phyloP scores from a whole-genome alignment of 2,113 vertebrate species.

The Lagenorhynchus albirostris region DNA sequence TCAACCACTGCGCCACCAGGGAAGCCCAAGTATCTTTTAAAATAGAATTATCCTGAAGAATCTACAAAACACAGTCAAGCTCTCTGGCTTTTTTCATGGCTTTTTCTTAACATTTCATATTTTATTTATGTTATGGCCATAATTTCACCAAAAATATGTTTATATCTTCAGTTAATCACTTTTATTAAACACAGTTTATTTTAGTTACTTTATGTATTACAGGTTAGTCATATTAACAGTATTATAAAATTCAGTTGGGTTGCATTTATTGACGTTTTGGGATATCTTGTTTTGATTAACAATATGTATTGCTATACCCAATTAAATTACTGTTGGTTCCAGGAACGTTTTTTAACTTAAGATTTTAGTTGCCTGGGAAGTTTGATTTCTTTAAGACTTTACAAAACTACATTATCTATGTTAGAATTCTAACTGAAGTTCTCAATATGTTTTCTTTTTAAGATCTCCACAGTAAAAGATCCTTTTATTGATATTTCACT shows the following conservation, averaged over 20 bases:
- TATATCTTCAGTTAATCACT: not conserved
- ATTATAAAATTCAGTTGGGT: not conserved
- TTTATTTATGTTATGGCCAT: not conserved
- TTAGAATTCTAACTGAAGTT: constrained; percentile 48
- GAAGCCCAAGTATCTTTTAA: not conserved
- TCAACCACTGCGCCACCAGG: no score
- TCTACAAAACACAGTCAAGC: not conserved
- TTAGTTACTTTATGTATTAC: constrained; percentile 12
- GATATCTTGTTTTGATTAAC: not conserved
- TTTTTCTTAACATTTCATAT: constrained; percentile 2
- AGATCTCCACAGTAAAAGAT: constrained; percentile 97
- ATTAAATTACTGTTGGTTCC: not conserved
- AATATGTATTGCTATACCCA: not conserved
- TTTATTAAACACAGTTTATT: constrained; percentile 15
- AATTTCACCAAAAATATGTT: not conserved
- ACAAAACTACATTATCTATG: not conserved
- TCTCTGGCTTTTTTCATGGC: not conserved
- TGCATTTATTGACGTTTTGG: not conserved
- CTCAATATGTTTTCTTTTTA: constrained; percentile 73
- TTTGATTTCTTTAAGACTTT: constrained; percentile 30
- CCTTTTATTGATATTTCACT: constrained; percentile 98
- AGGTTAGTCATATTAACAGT: not conserved
- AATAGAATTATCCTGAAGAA: not conserved
- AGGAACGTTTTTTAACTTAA: constrained; percentile 16
- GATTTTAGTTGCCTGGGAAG: not conserved